Evolutionary conservation across 1,140 invertebrate genomes (phyloP).

Genomic region (Papilio polytes): DNA sequence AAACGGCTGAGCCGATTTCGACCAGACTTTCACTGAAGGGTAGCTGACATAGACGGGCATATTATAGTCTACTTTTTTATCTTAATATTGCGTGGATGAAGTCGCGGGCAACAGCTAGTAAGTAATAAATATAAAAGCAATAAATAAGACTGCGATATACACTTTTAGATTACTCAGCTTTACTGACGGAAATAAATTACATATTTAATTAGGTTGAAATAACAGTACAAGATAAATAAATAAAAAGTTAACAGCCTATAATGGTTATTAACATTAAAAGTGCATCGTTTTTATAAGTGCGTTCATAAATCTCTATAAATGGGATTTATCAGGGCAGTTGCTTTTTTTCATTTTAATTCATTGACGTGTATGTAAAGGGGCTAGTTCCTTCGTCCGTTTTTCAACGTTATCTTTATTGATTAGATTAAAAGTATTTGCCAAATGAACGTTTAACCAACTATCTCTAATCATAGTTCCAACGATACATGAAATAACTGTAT

Average conservation of each 20-base stretch:
- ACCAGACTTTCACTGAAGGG: no score
- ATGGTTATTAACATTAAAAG: neutral
- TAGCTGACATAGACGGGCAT: no score
- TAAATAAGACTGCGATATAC: neutral
- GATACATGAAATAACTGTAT: neutral
- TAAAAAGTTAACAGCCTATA: conserved; percentile 6
- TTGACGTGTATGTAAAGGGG: neutral
- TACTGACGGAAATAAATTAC: conserved; percentile 4
- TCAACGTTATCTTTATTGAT: neutral
- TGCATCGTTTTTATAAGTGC: conserved; percentile 16
- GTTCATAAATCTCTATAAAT: conserved; percentile 1
- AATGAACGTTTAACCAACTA: conserved; percentile 7
- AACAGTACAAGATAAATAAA: conserved; percentile 14
- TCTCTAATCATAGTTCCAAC: neutral
- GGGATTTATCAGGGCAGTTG: neutral
- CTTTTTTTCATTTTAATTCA: neutral
- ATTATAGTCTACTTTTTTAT: no score
- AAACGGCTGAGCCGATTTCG: no score
- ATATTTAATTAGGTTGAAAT: conserved; percentile 22
- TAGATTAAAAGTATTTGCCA: conserved; percentile 4
- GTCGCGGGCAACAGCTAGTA: neutral
- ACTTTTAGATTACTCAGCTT: neutral
- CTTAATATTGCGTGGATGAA: no score
- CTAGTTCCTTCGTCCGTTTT: neutral
- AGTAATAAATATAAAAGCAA: neutral